Conservation (phyloP, 2,888 invertebrate genomes). For the Troilus luridus region DNA sequence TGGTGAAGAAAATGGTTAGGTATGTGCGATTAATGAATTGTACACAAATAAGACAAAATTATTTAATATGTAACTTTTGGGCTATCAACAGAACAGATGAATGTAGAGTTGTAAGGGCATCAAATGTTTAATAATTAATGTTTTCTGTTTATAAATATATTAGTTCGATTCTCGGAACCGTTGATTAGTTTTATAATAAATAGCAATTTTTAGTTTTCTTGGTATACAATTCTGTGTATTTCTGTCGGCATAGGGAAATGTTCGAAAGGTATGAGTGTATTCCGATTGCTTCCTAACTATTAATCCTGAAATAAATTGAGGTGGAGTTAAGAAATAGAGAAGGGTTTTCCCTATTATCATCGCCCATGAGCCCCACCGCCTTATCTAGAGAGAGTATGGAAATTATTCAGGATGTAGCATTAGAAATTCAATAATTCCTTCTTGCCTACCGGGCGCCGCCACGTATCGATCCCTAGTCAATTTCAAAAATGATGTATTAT, state of each 20-base stretch:
- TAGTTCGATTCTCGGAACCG: no score
- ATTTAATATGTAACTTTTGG: no score
- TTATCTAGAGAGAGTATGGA: background rate
- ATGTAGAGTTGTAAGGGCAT: no score
- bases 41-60: no score
- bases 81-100: no score
- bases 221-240: background rate
- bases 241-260: background rate
- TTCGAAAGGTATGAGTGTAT: background rate
- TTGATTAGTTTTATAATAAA: no score
- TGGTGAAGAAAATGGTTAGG: no score
- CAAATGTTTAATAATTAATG: no score
- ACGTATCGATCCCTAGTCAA: background rate
- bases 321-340: background rate
- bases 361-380: background rate
- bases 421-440: conserved; percentile 26
- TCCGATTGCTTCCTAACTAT: background rate
- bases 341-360: conserved; percentile 15
- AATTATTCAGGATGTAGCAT: conserved; percentile 1
- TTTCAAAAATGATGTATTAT: conserved; percentile 20
- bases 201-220: background rate
- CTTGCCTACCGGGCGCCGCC: background rate
- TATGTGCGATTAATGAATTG: no score
- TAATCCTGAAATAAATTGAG: background rate
- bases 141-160: no score